Percentiles rank a stretch among this genome's conserved stretches.
Conservation (phyloP, 1,140 invertebrate genomes). For the Drosophila pandora region DNA sequence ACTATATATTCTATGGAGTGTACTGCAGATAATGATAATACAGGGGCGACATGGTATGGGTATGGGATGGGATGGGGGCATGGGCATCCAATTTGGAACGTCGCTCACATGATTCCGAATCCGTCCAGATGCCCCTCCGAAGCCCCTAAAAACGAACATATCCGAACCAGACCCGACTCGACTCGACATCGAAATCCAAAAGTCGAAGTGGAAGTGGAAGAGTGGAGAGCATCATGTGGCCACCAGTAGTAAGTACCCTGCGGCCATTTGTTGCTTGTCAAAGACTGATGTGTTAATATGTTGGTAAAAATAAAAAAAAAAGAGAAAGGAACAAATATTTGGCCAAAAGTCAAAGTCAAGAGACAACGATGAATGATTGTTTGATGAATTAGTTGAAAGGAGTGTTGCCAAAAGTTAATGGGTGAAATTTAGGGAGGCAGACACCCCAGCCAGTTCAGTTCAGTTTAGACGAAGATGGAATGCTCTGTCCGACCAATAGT, state of each 20-base stretch:
- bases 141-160: neutral
- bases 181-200: too few relatives aligned
- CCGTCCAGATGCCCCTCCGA: constrained; percentile 36
- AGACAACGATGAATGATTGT: constrained; percentile 52
- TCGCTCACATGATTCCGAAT: constrained; percentile 57
- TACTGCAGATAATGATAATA: constrained; percentile 40
- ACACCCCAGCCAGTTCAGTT: too few relatives aligned
- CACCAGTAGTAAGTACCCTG: constrained; percentile 40
- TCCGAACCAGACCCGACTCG: constrained; percentile 16
- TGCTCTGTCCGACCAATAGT: neutral
- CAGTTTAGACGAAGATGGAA: constrained; percentile 7
- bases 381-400: constrained; percentile 73
- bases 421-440: constrained; percentile 4
- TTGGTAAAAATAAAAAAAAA: constrained; percentile 11
- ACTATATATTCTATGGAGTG: neutral
- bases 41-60: constrained; percentile 12
- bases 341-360: constrained; percentile 34
- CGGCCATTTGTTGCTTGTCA: constrained; percentile 58
- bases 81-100: constrained; percentile 62
- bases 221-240: constrained; percentile 74
- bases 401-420: constrained; percentile 41
- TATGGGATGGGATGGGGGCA: constrained; percentile 13
- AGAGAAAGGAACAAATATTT: constrained; percentile 43
- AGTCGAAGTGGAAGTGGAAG: constrained; percentile 7
- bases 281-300: constrained; percentile 77